phyloP scores from a whole-genome alignment of 2,797 vertebrate species.

The Anabacerthia variegaticeps region DNA sequence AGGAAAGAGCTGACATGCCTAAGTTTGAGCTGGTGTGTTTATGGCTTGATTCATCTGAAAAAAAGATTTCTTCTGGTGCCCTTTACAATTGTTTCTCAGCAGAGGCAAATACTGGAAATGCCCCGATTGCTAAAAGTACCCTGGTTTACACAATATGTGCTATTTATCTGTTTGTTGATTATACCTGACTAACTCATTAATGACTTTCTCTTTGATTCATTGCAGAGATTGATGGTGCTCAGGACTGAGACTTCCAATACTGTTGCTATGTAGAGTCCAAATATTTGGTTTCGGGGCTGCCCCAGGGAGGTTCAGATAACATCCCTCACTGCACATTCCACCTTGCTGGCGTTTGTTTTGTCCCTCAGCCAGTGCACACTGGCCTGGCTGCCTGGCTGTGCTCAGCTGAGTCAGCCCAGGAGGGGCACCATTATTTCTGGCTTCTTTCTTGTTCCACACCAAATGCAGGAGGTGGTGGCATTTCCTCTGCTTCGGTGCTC shows the following conservation, averaged over 20 bases:
- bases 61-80: neutral
- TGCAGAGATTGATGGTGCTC: neutral
- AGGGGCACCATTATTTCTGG: neutral
- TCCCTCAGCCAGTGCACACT: neutral
- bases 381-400: neutral
- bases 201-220: neutral
- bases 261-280: neutral
- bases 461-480: neutral
- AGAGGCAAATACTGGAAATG: neutral
- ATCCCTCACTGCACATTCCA: neutral
- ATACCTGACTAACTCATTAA: neutral
- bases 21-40: neutral
- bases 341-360: neutral
- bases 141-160: neutral
- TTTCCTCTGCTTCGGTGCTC: neutral
- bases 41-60: neutral
- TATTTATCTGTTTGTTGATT: slow-evolving; percentile 18
- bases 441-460: neutral
- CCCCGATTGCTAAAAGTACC: neutral
- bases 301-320: neutral
- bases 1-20: neutral
- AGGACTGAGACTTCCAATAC: neutral
- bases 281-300: neutral
- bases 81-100: neutral
- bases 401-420: neutral